phyloP scores from a whole-genome alignment of 1,140 invertebrate species.

The Drepana arcuata region DNA sequence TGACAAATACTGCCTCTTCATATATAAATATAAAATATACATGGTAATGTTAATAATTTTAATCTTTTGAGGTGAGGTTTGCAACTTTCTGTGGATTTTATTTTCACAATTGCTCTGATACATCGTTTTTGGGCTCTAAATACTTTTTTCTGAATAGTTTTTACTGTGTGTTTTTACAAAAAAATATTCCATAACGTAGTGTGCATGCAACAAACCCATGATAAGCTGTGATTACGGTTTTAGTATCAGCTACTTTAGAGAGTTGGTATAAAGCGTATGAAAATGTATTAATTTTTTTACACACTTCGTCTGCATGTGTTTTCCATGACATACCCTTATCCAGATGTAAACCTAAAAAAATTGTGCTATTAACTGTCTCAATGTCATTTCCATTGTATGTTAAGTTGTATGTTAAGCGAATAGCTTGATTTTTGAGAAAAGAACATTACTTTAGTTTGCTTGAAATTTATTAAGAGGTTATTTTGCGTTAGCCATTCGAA shows the following conservation, averaged over 20 bases:
- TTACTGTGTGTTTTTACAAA: too few relatives aligned
- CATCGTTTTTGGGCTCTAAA: too few relatives aligned
- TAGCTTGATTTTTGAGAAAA: conserved; percentile 1
- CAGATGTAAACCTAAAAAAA: conserved; percentile 7
- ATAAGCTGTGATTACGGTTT: conserved; percentile 4
- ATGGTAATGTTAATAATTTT: conserved; percentile 3
- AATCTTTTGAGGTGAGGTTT: conserved; percentile 2
- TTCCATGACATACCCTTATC: conserved; percentile 6
- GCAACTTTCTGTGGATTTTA: conserved; percentile 1
- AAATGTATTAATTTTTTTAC: conserved; percentile 4
- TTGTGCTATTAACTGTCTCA: neutral
- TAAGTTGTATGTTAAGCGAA: neutral
- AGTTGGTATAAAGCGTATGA: conserved; percentile 6
- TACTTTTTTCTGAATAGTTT: too few relatives aligned
- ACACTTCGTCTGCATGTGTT: conserved; percentile 5
- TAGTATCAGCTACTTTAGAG: conserved; percentile 2
- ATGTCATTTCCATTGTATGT: conserved; percentile 3
- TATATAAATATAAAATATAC: neutral
- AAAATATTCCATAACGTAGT: conserved; percentile 9
- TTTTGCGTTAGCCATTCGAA: too few relatives aligned
- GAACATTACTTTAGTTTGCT: conserved; percentile 5
- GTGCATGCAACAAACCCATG: conserved; percentile 4
- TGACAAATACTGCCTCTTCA: neutral
- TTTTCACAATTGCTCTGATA: neutral
- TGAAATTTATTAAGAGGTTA: too few relatives aligned